phyloP scores from a whole-genome alignment of 2,113 vertebrate species.

The Serilophus lunatus region DNA sequence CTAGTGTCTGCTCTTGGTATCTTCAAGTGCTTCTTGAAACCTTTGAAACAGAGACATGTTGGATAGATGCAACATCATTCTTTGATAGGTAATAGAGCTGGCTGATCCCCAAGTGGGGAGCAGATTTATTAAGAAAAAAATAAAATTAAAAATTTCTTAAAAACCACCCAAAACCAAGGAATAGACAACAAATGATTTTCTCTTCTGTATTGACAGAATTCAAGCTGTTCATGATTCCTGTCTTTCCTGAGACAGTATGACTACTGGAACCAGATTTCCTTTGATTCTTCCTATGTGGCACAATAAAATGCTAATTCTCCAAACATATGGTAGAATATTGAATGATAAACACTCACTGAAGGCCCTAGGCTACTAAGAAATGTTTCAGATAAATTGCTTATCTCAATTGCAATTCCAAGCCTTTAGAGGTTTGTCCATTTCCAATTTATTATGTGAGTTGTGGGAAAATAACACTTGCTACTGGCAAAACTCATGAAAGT shows the following conservation, averaged over 20 bases:
- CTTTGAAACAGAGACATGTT: neutral
- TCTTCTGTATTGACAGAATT: neutral
- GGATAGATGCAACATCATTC: neutral
- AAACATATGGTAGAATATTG: neutral
- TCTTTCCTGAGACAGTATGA: neutral
- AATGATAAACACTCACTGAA: neutral
- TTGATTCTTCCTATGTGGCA: neutral
- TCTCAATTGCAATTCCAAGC: neutral
- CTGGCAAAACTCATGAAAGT: neutral
- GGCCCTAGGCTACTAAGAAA: neutral
- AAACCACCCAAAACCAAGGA: neutral
- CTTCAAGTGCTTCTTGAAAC: neutral
- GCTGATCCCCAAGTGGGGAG: neutral
- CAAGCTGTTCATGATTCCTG: neutral
- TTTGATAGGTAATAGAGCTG: neutral
- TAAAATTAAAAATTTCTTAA: too few species aligned
- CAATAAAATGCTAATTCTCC: neutral
- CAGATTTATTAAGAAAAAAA: neutral
- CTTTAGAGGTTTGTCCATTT: neutral
- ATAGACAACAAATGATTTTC: neutral
- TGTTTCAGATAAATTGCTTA: neutral
- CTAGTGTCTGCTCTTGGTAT: neutral
- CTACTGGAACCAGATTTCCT: neutral
- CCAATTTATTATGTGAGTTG: neutral
- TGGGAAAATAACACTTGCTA: slow-evolving; percentile 12